These are phyloP conservation scores for Sinocyclocheilus maitianheensis DNA, from an alignment of 2,113 vertebrate species.

Conservation along the genomic window DNA sequence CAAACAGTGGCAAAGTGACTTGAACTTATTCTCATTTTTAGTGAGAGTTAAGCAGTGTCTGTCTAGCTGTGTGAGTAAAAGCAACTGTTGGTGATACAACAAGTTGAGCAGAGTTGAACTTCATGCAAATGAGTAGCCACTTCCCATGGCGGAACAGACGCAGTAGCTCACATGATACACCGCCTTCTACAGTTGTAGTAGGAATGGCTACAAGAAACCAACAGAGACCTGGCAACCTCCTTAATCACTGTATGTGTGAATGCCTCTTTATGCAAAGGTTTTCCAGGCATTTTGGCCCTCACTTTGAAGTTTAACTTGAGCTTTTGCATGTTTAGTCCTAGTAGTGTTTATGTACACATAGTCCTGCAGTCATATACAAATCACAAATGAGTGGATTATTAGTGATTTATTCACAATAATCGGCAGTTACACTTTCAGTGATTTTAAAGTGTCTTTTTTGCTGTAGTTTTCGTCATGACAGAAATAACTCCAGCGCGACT, in stretches of 20 bases:
- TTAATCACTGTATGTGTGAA: neutral
- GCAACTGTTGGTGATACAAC: too few relatives aligned
- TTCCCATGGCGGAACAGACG: neutral
- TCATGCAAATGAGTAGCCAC: neutral
- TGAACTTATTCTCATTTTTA: neutral
- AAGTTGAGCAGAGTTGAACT: neutral
- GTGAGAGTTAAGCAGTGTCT: neutral
- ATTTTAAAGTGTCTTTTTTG: neutral
- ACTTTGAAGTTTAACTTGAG: neutral
- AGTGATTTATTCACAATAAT: constrained; percentile 6
- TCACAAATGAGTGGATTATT: neutral
- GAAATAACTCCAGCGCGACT: constrained; percentile 21
- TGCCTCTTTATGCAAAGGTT: neutral
- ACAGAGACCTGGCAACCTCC: neutral
- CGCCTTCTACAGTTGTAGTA: neutral
- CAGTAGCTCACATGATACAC: neutral
- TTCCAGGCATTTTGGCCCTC: neutral
- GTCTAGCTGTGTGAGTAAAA: neutral
- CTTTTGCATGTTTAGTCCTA: neutral
- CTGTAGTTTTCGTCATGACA: constrained; percentile 10
- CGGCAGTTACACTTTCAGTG: neutral
- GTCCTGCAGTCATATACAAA: neutral
- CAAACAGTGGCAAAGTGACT: neutral
- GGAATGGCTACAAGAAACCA: neutral
- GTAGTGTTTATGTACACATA: neutral